Base-by-base conservation (phyloP, 2,888 invertebrate genomes). In the Oscheius myriophilus region DNA sequence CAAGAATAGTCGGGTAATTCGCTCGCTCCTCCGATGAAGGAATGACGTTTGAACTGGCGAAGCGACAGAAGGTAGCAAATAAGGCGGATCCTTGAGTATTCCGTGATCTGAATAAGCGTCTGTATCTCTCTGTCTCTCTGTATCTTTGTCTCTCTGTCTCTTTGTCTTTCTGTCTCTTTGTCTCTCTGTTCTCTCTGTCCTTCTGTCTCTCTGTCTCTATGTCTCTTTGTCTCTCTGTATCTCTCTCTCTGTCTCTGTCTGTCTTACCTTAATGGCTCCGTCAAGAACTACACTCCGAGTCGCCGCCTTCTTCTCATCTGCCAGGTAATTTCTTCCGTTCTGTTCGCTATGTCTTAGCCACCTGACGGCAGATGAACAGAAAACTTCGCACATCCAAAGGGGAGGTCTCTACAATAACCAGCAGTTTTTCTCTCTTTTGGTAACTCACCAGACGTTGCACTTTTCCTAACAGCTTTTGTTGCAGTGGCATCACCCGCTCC, bases 341-440 rank as follows among this genome's bases (percentile, higher is more conserved):
- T 25, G 26, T 26, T 67, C 59, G 16, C 21, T 18, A 2, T 16
- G n/a, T 14, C 67, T 59, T 1, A 67, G 52, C 67, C 67, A 67
- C 14, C 53, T 51, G 16, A 61, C 26, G 16, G 61, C 59, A 21
- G 25, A 14, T 12, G 59, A 16, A 11, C 52, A 23, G 23, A 21
- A 53, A 9, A 43, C 18, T 25, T 67, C 67, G 18, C 67, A 67
- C 43, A 67, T 42, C 46, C 52, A 59, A 9, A 52, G n/a, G 11
- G 67, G 67, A 11, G 67, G 67, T 12, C 59, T 51, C 67, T 67
- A 14, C 26, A 67, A 51, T 9, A 23, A 6, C 9, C 18, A n/a
- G 12, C 16, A 45, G 6, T 16, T n/a, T n/a, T 14, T 11, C 52
- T 21, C 33, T 33, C 33, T 9, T 33, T 33, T 33, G 33, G 9